Percentiles rank a stretch among this genome's conserved stretches.
Conservation (phyloP, 2,888 invertebrate genomes). For the Gibbula magus region DNA sequence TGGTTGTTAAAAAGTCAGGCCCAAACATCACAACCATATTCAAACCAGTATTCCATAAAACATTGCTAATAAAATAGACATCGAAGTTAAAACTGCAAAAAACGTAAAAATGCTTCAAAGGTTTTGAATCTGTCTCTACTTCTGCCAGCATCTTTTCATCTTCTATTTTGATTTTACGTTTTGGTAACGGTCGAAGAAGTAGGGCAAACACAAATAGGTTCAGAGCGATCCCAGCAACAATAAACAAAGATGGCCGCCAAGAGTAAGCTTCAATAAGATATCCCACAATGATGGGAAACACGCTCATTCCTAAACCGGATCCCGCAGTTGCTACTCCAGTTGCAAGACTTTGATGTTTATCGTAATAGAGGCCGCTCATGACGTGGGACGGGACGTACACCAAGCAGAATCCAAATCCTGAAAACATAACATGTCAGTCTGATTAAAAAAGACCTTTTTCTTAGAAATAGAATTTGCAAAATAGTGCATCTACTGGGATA, state of each 20-base stretch:
- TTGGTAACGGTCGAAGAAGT: slow-evolving; percentile 51
- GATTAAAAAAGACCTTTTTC: not conserved
- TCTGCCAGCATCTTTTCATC: slow-evolving; percentile 1
- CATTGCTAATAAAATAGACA: slow-evolving; percentile 23
- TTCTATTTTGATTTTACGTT: not conserved
- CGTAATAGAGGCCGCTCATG: slow-evolving; percentile 59
- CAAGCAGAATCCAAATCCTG: slow-evolving; percentile 62
- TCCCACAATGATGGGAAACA: slow-evolving; percentile 55
- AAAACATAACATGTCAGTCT: slow-evolving; percentile 24
- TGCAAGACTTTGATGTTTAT: slow-evolving; percentile 56
- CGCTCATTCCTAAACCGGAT: slow-evolving; percentile 54
- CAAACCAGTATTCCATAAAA: slow-evolving; percentile 23
- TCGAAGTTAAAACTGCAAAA: slow-evolving; percentile 24
- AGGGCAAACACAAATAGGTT: slow-evolving; percentile 56
- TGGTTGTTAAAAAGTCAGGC: slow-evolving; percentile 51
- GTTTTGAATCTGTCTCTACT: slow-evolving; percentile 25
- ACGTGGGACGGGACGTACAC: slow-evolving; percentile 63
- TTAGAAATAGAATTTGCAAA: too few relatives aligned
- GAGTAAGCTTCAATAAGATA: slow-evolving; percentile 56
- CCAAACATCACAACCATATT: slow-evolving; percentile 49
- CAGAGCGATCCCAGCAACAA: slow-evolving; percentile 55
- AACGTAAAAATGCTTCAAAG: slow-evolving; percentile 12
- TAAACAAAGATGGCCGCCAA: slow-evolving; percentile 62
- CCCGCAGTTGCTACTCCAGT: slow-evolving; percentile 65
- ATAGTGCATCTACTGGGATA: too few relatives aligned